Conservation (phyloP, 2,113 vertebrate species). For the Anseranas semipalmata region DNA sequence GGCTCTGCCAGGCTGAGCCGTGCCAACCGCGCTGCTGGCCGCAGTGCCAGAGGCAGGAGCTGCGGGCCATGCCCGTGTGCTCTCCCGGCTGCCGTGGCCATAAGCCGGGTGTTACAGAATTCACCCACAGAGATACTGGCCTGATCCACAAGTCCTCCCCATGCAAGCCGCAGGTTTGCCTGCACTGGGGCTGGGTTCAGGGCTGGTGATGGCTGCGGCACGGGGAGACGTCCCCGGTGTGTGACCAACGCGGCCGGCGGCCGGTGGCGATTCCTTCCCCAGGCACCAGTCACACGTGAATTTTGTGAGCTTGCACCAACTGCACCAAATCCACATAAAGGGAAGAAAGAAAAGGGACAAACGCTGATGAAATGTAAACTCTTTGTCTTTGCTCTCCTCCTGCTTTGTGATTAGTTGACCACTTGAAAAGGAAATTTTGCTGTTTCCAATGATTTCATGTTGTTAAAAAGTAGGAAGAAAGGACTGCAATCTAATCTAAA, state of each 20-base stretch:
- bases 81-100: accelerated
- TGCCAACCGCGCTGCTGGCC: background rate
- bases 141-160: background rate
- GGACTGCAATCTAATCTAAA: background rate
- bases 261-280: accelerated
- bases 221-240: background rate
- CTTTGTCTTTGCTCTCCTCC: background rate
- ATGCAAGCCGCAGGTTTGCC: accelerated
- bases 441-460: background rate
- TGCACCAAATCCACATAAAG: background rate
- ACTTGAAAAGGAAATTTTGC: background rate
- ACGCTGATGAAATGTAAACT: accelerated
- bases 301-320: background rate
- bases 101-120: accelerated
- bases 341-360: background rate
- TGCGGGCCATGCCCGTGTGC: accelerated
- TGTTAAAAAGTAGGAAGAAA: background rate
- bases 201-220: background rate
- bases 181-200: background rate
- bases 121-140: background rate
- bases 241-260: background rate
- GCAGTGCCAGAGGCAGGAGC: background rate
- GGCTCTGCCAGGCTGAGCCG: background rate
- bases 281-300: accelerated
- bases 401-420: background rate